Evolutionary conservation across 2,797 vertebrate species (phyloP), one percentile per base, ranked within the genome.

Genomic region (Rhinatrema bivittatum): DNA sequence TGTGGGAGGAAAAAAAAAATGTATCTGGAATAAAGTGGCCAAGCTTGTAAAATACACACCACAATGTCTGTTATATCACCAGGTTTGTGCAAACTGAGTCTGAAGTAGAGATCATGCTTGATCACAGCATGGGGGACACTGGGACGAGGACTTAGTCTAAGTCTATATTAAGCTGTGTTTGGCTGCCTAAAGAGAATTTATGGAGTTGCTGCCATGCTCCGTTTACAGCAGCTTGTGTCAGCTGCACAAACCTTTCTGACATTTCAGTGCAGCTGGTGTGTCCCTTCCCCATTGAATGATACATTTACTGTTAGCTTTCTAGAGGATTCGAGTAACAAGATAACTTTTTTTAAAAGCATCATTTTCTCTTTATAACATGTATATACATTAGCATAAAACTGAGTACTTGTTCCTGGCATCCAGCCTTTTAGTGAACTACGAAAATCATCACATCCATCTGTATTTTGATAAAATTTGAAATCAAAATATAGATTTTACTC

Each of bases 131-230:
- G 29, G 32, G 46, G 62, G 54, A 20, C 46, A 5, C 2, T 13
- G 19, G 18, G 11, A 39, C 59, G 37, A 19, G 32, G 52, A 44
- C 48, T 60, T 39, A 33, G n/a, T 48, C 26, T 4, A 18, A 59
- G 46, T 67, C 84, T 86, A 84, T 82, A 81, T 84, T 86, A 84
- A 85, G 81, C 73, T 46, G 42, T 42, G 41, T 53, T 72, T 65
- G 74, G 63, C 66, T 55, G 59, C 52, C 27, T 39, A 19, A 49
- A 30, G 61, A 55, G 69, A 73, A 60, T 78, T 82, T 77, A 70
- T 78, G 70, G 62, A 26, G 2, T 54, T 61, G 62, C 53, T 61
- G 53, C 50, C 61, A 55, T 36, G 53, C 64, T 79, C 78, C 68
- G 50, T 74, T 76, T 82, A 81, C 47, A 76, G 79, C 68, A 70